phyloP scores from a whole-genome alignment of 2,888 invertebrate genomes.

The Bombylius discolor region DNA sequence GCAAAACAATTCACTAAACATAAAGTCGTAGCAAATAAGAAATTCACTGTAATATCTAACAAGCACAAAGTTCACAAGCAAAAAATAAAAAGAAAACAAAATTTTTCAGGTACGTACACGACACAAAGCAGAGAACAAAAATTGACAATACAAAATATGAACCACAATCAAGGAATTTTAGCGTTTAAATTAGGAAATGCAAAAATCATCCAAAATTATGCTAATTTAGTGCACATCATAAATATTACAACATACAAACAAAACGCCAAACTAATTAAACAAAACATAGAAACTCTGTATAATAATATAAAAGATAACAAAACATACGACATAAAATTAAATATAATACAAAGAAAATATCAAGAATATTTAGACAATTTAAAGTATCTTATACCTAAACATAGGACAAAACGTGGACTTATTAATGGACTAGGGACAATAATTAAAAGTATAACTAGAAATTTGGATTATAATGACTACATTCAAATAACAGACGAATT shows the following conservation, averaged over 20 bases:
- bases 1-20: constrained; percentile 4
- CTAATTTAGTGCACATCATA: neutral
- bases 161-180: neutral
- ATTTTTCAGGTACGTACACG: neutral
- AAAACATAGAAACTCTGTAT: neutral
- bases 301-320: neutral
- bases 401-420: neutral
- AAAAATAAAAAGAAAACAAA: neutral
- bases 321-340: neutral
- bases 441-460: constrained; percentile 2
- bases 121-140: neutral
- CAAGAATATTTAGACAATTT: neutral
- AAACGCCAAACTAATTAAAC: neutral
- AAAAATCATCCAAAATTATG: neutral
- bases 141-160: too few species aligned
- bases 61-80: neutral
- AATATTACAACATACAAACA: neutral
- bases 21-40: constrained; percentile 5
- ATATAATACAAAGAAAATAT: neutral
- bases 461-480: constrained; percentile 1
- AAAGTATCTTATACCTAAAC: neutral
- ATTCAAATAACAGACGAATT: neutral
- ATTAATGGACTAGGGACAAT: constrained; percentile 3
- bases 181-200: neutral
- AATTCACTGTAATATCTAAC: neutral